Conservation (phyloP, 1,140 invertebrate species). For the Eufriesea mexicana region DNA sequence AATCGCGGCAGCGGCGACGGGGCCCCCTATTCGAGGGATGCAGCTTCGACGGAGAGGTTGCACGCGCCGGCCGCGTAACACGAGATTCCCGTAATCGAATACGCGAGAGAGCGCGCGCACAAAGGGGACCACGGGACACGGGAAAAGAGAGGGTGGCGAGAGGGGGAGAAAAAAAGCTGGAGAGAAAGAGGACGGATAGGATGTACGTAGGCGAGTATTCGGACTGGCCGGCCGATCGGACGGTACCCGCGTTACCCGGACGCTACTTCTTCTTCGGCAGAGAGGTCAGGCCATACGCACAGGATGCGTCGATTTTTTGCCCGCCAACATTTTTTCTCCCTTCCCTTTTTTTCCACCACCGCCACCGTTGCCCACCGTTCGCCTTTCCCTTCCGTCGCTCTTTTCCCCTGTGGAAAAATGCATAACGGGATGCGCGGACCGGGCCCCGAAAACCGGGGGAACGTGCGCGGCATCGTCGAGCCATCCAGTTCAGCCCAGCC, state of each 20-base stretch:
- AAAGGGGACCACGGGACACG: constrained; percentile 59
- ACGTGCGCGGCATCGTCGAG: constrained; percentile 65
- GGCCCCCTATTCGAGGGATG: constrained; percentile 13
- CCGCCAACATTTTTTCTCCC: constrained; percentile 37
- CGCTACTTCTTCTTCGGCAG: constrained; percentile 10
- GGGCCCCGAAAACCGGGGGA: constrained; percentile 33
- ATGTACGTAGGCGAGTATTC: constrained; percentile 34
- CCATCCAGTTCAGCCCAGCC: constrained; percentile 19
- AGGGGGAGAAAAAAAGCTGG: not conserved
- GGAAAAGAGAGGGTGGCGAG: constrained; percentile 57
- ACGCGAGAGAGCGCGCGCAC: constrained; percentile 66
- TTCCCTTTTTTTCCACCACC: not conserved
- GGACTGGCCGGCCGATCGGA: constrained; percentile 56
- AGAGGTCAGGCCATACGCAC: constrained; percentile 56
- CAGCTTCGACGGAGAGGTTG: constrained; percentile 47
- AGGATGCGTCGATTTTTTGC: constrained; percentile 70
- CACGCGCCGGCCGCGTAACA: constrained; percentile 70
- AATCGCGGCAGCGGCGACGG: constrained; percentile 21
- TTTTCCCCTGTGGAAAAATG: constrained; percentile 66
- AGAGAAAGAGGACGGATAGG: constrained; percentile 30
- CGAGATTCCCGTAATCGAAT: constrained; percentile 78
- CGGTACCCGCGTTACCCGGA: constrained; percentile 45
- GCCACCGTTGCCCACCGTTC: constrained; percentile 16
- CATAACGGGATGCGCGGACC: constrained; percentile 73
- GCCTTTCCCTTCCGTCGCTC: constrained; percentile 14